A percentile compares a stretch with the other conserved stretches of the same genome.
phyloP scores from a whole-genome alignment of 2,113 vertebrate genomes.

The Eublepharis macularius region DNA sequence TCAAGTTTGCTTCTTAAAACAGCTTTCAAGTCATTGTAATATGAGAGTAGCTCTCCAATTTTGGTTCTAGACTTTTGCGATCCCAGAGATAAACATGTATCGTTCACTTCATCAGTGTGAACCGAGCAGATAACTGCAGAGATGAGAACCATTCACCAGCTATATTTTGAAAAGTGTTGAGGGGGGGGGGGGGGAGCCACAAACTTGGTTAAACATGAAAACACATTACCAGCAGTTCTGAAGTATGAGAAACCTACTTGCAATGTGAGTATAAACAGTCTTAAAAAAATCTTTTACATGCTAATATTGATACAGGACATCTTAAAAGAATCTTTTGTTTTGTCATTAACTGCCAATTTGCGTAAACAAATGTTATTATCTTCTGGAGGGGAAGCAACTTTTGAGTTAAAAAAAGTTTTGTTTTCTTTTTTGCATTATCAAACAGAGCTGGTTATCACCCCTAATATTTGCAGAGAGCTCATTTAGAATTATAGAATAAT shows the following conservation, averaged over 20 bases:
- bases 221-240: slow-evolving; percentile 22
- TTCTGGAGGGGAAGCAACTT: neutral
- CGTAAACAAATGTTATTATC: slow-evolving; percentile 4
- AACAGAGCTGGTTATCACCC: slow-evolving; percentile 28
- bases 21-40: slow-evolving; percentile 9
- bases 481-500: slow-evolving; percentile 26
- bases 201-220: slow-evolving; percentile 23
- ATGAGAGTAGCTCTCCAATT: slow-evolving; percentile 36
- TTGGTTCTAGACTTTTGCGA: slow-evolving; percentile 52
- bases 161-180: slow-evolving; percentile 45
- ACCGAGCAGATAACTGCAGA: slow-evolving; percentile 27
- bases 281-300: slow-evolving; percentile 46
- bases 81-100: slow-evolving; percentile 30
- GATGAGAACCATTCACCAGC: slow-evolving; percentile 46
- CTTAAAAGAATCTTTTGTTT: neutral
- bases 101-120: slow-evolving; percentile 15
- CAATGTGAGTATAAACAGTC: slow-evolving; percentile 41
- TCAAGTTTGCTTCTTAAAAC: neutral
- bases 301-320: slow-evolving; percentile 28
- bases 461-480: slow-evolving; percentile 24
- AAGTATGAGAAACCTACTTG: slow-evolving; percentile 49
- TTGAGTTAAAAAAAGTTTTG: slow-evolving; percentile 24
- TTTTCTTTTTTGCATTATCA: slow-evolving; percentile 16
- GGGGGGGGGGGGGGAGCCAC: no score
- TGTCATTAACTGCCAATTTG: slow-evolving; percentile 14